These are phyloP conservation scores for Caradrina kadenii DNA, from an alignment of 2,888 invertebrate species.

Conservation along the genomic window DNA sequence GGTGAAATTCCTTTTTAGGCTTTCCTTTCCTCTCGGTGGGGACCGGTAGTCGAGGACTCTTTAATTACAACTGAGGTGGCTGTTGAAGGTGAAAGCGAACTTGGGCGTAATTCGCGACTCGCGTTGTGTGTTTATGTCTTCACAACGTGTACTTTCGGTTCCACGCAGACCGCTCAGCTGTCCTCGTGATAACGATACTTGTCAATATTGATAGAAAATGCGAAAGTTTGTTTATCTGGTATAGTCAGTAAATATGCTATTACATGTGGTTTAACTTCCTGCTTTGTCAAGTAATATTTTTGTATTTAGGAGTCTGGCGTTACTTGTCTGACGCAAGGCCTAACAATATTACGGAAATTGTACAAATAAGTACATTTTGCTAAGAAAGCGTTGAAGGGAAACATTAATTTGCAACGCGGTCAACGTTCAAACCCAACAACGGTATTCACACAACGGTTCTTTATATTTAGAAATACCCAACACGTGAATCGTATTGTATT, in stretches of 20 bases:
- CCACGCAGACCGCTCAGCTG: constrained; percentile 57
- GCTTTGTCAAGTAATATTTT: constrained; percentile 17
- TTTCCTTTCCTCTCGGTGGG: constrained; percentile 66
- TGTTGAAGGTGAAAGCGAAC: constrained; percentile 79
- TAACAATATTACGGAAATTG: constrained; percentile 65
- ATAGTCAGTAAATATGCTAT: constrained; percentile 26
- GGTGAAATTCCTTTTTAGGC: constrained; percentile 66
- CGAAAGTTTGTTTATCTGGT: constrained; percentile 69
- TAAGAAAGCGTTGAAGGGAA: constrained; percentile 73
- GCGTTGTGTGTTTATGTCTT: constrained; percentile 67
- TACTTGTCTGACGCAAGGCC: constrained; percentile 3
- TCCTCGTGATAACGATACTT: constrained; percentile 71
- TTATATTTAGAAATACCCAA: constrained; percentile 84
- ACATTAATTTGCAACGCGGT: constrained; percentile 80
- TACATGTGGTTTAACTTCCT: constrained; percentile 39
- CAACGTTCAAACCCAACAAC: constrained; percentile 78
- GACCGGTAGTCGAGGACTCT: constrained; percentile 66
- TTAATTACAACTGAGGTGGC: constrained; percentile 71
- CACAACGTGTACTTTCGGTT: constrained; percentile 74
- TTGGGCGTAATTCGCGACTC: constrained; percentile 72
- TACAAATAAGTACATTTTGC: constrained; percentile 71
- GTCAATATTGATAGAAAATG: constrained; percentile 79
- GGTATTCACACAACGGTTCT: constrained; percentile 84
- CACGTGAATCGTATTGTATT: constrained; percentile 82
- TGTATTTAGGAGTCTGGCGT: constrained; percentile 14